Base-by-base conservation (phyloP, 2,113 vertebrate species). In the Microcebus lehilahytsara region DNA sequence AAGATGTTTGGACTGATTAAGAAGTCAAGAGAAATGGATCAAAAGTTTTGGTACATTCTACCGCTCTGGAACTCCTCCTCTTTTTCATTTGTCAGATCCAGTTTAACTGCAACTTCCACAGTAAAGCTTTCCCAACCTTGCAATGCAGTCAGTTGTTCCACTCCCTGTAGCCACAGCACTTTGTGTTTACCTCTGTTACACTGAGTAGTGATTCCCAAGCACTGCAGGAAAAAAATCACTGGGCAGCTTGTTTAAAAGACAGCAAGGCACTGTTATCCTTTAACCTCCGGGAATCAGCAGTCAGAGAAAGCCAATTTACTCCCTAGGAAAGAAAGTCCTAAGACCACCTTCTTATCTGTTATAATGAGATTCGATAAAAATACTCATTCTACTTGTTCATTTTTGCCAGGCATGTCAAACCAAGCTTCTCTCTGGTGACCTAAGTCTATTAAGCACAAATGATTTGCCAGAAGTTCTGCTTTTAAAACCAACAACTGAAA, bases 401-500 rank as follows among this genome's bases (percentile, higher is more conserved):
- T 60, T 71, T 86, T 95, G 77, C 90, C 40, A 91, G 58, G 20
- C 75, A 87, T 25, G 81, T 83, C 60, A 95, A 17, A 56, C 19
- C 32, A 90, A 83, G 74, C n/a, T 91, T 83, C n/a, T 78, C 30
- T 64, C 74, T 81, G 25, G 81, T 83, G 75, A 93, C 60, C 53
- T 83, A 71, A 71, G 51, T 93, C 30, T 84, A 42, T 49, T 75
- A 89, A 86, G 60, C 40, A 90, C 62, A 96, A 92, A 58, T 60
- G 42, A 93, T 83, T 69, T 90, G 37, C 62, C 85, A 84, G 37
- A 86, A 94, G 49, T 64, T 89, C 51, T 90, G 67, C 84, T 85
- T 93, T 87, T 88, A 86, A 91, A 93, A 84, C 14, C 30, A 88
- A 86, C 19, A 79, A 93, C n/a, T 72, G 19, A 90, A 93, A 87